These are phyloP conservation scores for Mimas tiliae DNA, from an alignment of 2,888 invertebrate species.

Conservation along the genomic window DNA sequence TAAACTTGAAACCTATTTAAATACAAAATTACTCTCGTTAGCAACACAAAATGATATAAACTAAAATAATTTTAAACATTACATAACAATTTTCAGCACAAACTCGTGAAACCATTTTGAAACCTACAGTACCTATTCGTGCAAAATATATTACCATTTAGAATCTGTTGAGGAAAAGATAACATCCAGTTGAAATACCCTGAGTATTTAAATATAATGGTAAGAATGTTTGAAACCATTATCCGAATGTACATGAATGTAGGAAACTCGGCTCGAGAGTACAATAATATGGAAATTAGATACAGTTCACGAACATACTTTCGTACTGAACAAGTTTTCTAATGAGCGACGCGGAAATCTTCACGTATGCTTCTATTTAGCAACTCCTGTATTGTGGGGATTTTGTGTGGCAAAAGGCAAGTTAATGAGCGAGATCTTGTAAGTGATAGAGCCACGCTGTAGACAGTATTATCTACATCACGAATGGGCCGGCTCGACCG, in stretches of 20 bases:
- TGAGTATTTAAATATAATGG: slow-evolving; percentile 2
- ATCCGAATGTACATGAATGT: slow-evolving; percentile 9
- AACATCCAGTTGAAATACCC: background rate
- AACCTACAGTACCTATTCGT: background rate
- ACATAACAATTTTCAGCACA: background rate
- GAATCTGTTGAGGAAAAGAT: background rate
- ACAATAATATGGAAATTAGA: slow-evolving; percentile 16
- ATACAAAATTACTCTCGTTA: too few species aligned
- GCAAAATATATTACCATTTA: background rate
- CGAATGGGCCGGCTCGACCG: too few species aligned
- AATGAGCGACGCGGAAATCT: background rate
- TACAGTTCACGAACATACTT: background rate
- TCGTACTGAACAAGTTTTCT: slow-evolving; percentile 6
- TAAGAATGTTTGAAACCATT: slow-evolving; percentile 19
- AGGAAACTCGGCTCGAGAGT: background rate
- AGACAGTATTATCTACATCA: too few species aligned
- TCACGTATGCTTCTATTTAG: too few species aligned
- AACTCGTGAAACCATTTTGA: background rate
- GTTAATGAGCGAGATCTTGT: too few species aligned
- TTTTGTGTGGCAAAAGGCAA: too few species aligned
- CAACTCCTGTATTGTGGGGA: too few species aligned
- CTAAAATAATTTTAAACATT: too few species aligned
- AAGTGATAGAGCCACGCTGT: too few species aligned
- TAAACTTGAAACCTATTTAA: too few species aligned
- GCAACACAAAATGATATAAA: too few species aligned